phyloP scores from a whole-genome alignment of 2,797 vertebrate species.

The Iguana delicatissima region DNA sequence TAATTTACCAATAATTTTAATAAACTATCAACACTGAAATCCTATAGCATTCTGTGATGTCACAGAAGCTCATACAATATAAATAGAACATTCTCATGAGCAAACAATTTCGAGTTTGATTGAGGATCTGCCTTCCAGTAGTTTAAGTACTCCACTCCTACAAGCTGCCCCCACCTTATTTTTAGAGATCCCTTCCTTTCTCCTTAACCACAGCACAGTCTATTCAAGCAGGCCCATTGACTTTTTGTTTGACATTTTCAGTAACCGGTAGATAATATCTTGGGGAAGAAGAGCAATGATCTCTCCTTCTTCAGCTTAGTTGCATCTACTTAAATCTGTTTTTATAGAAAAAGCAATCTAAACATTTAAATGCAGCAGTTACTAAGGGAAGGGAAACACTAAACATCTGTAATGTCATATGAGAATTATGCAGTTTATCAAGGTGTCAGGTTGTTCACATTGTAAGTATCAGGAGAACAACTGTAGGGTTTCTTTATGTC shows the following conservation, averaged over 20 bases:
- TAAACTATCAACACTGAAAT: background rate
- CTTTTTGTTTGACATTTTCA: too few species aligned
- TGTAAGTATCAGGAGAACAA: background rate
- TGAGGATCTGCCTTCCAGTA: background rate
- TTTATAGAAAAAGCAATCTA: background rate
- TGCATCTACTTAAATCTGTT: background rate
- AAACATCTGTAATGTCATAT: background rate
- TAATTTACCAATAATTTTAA: background rate
- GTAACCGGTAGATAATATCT: too few species aligned
- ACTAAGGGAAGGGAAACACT: background rate
- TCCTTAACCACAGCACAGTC: too few species aligned
- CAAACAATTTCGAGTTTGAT: background rate
- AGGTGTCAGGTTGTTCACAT: background rate
- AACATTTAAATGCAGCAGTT: background rate
- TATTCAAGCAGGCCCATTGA: too few species aligned
- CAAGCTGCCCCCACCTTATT: background rate
- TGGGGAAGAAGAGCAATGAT: background rate
- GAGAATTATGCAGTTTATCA: background rate
- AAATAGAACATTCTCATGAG: background rate
- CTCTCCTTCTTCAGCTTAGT: background rate
- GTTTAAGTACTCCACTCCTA: background rate
- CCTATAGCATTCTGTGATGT: background rate
- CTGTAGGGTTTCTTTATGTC: background rate
- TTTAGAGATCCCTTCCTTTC: background rate
- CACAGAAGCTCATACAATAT: background rate